Percentiles rank a stretch among this genome's conserved stretches.
Conservation (phyloP, 2,797 vertebrate species). For the Eleutherodactylus coqui region DNA sequence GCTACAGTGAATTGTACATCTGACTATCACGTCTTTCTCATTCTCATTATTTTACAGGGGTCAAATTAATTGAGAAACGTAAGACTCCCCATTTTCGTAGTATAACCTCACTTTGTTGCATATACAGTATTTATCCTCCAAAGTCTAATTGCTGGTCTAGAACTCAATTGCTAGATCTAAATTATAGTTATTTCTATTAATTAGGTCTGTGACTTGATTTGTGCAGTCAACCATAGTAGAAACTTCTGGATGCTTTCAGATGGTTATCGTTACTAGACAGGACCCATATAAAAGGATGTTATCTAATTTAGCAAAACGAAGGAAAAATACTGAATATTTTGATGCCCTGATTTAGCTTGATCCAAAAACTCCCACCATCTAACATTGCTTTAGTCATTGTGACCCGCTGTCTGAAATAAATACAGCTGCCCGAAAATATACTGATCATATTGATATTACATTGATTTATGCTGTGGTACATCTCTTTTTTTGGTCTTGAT, state of each 20-base stretch:
- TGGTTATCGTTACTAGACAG: neutral
- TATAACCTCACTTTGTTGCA: neutral
- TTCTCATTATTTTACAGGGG: neutral
- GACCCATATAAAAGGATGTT: neutral
- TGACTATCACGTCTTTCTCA: neutral
- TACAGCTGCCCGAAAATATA: too few species aligned
- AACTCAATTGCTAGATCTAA: neutral
- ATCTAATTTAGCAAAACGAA: neutral
- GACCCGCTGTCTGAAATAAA: neutral
- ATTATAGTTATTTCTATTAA: constrained; percentile 14
- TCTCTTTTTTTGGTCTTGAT: too few species aligned
- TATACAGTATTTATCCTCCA: neutral
- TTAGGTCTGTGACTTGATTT: neutral
- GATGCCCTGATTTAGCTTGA: neutral
- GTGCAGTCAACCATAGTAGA: neutral
- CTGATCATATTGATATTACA: too few species aligned
- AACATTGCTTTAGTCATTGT: neutral
- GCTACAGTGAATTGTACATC: too few species aligned
- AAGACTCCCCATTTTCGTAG: neutral
- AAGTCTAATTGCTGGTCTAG: neutral
- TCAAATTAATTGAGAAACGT: neutral
- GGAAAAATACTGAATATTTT: neutral
- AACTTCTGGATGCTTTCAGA: neutral
- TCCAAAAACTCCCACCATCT: neutral
- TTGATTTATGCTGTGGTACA: too few species aligned